A percentile compares a stretch with the other conserved stretches of the same genome.
These are phyloP conservation scores for Brachylomia viminalis DNA, from an alignment of 2,888 invertebrate species.

Conservation along the genomic window DNA sequence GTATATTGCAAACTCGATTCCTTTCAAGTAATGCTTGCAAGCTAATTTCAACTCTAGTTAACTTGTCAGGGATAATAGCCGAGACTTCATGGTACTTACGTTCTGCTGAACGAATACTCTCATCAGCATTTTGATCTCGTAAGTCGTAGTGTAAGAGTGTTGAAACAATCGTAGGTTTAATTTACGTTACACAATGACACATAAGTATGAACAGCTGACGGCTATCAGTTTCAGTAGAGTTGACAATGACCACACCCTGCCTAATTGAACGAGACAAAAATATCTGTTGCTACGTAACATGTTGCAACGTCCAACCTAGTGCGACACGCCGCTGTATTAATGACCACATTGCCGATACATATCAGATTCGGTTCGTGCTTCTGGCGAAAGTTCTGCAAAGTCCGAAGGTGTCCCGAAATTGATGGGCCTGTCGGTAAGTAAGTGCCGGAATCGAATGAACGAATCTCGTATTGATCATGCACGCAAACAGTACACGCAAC, in stretches of 20 bases:
- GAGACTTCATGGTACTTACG: conserved; percentile 48
- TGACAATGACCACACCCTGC: conserved; percentile 58
- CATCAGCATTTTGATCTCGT: conserved; percentile 34
- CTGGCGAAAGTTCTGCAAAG: conserved; percentile 88
- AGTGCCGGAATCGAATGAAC: conserved; percentile 85
- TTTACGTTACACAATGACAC: conserved; percentile 44
- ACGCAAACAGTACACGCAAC: conserved; percentile 83
- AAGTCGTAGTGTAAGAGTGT: conserved; percentile 40
- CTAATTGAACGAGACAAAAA: conserved; percentile 54
- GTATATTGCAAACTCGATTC: conserved; percentile 36
- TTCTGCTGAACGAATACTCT: conserved; percentile 19
- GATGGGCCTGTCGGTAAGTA: conserved; percentile 81
- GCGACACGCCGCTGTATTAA: conserved; percentile 70
- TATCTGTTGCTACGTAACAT: conserved; percentile 53
- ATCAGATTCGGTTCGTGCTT: conserved; percentile 81
- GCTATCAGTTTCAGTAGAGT: conserved; percentile 51
- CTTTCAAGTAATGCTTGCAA: conserved; percentile 35
- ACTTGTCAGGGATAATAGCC: conserved; percentile 50
- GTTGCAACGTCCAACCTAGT: conserved; percentile 62
- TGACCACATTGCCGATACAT: conserved; percentile 76
- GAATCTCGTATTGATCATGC: conserved; percentile 79
- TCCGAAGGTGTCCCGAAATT: conserved; percentile 85
- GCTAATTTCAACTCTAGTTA: conserved; percentile 53
- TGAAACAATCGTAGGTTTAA: conserved; percentile 47
- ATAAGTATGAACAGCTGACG: conserved; percentile 36